phyloP scores from a whole-genome alignment of 2,888 invertebrate species.

The Sarcophaga caerulescens region DNA sequence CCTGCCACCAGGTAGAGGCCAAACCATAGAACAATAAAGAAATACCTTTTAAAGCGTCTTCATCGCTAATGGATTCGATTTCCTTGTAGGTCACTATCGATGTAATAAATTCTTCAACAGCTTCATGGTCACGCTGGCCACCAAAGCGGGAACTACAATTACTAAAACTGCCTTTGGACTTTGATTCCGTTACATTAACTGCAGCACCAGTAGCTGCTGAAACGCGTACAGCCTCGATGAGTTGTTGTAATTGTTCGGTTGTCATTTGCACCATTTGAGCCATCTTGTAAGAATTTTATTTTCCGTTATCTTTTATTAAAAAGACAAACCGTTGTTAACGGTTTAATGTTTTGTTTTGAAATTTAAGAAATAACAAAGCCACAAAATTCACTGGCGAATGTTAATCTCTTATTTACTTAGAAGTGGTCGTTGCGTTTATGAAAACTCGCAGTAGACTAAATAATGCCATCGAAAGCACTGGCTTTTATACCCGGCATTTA shows the following conservation, averaged over 20 bases:
- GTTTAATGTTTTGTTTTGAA: constrained; percentile 1
- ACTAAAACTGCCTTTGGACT: constrained; percentile 77
- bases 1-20: constrained; percentile 78
- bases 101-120: constrained; percentile 78
- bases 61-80: constrained; percentile 76
- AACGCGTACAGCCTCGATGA: constrained; percentile 75
- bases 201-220: constrained; percentile 69
- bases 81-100: constrained; percentile 78
- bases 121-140: constrained; percentile 78
- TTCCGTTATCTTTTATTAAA: background rate
- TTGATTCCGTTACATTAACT: constrained; percentile 50
- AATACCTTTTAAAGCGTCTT: constrained; percentile 77
- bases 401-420: constrained; percentile 38
- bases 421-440: constrained; percentile 54
- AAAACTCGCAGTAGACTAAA: constrained; percentile 52
- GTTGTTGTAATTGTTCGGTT: constrained; percentile 75
- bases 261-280: constrained; percentile 73
- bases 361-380: constrained; percentile 58
- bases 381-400: constrained; percentile 60
- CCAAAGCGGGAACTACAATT: constrained; percentile 75
- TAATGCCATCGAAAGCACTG: background rate
- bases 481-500: constrained; percentile 43
- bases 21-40: constrained; percentile 74
- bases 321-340: background rate
- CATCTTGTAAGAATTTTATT: constrained; percentile 65